Conservation (phyloP, 2,113 vertebrate species). For the Carassius carassius region DNA sequence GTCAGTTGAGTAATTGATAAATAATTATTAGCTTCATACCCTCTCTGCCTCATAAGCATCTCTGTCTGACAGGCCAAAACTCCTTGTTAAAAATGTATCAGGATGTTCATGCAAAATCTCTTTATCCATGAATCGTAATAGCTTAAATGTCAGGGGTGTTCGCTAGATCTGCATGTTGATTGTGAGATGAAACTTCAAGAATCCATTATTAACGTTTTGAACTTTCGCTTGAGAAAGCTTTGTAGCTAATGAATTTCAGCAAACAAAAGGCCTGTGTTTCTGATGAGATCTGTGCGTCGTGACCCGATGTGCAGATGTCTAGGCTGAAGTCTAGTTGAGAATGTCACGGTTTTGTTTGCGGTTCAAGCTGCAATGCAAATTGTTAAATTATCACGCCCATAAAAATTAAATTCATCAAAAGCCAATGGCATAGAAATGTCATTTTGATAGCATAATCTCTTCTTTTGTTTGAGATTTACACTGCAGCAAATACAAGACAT, state of each 20-base stretch:
- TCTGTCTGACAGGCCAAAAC: not conserved
- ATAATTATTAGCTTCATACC: constrained; percentile 16
- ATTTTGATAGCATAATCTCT: not conserved
- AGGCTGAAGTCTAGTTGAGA: not conserved
- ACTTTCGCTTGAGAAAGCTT: not conserved
- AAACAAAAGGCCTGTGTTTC: not conserved
- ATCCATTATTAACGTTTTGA: constrained; percentile 38
- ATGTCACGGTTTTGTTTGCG: not conserved
- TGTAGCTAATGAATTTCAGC: constrained; percentile 13
- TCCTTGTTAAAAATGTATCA: constrained; percentile 21
- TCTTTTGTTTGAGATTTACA: not conserved
- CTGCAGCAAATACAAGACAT: not conserved
- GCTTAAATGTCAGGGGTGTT: constrained; percentile 36
- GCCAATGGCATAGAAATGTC: not conserved
- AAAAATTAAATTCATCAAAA: not conserved
- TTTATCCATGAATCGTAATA: not conserved
- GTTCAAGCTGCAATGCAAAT: not conserved
- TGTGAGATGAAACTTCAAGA: constrained; percentile 11
- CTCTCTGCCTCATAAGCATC: not conserved
- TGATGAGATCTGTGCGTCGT: not conserved
- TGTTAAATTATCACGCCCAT: not conserved
- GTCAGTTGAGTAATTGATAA: constrained; percentile 36
- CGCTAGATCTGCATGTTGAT: not conserved
- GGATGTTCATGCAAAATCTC: constrained; percentile 18
- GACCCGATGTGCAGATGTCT: not conserved